phyloP scores from a whole-genome alignment of 1,140 invertebrate species.

The Drosophila navojoa region DNA sequence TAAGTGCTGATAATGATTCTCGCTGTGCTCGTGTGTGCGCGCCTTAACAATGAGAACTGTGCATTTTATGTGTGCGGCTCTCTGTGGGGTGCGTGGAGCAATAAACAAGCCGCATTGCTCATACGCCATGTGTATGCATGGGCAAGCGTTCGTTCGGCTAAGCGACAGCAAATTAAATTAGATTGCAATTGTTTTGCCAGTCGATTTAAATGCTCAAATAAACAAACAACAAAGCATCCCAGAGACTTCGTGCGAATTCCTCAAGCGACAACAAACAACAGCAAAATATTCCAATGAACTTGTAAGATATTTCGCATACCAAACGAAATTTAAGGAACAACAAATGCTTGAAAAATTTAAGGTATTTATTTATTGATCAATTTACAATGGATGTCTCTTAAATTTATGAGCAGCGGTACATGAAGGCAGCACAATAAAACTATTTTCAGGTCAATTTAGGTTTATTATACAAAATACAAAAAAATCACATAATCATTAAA shows the following conservation, averaged over 20 bases:
- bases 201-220: slow-evolving; percentile 54
- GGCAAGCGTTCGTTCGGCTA: slow-evolving; percentile 15
- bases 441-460: too few species aligned
- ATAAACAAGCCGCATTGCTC: slow-evolving; percentile 75
- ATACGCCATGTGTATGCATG: slow-evolving; percentile 64
- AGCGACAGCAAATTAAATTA: slow-evolving; percentile 63
- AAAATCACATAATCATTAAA: too few species aligned
- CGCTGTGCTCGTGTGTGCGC: slow-evolving; percentile 26
- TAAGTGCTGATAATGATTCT: slow-evolving; percentile 73
- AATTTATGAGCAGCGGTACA: neutral
- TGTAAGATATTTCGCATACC: neutral
- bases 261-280: neutral
- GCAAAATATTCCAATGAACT: slow-evolving; percentile 1
- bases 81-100: slow-evolving; percentile 42
- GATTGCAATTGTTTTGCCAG: slow-evolving; percentile 57
- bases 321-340: neutral
- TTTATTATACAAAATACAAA: too few species aligned
- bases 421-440: too few species aligned
- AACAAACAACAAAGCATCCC: slow-evolving; percentile 15
- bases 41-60: slow-evolving; percentile 35
- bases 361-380: neutral
- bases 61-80: slow-evolving; percentile 55
- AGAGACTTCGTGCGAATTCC: slow-evolving; percentile 6
- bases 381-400: neutral
- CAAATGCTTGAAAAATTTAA: neutral